phyloP scores from a whole-genome alignment of 2,888 invertebrate genomes.

The Meiosimyza decipiens region DNA sequence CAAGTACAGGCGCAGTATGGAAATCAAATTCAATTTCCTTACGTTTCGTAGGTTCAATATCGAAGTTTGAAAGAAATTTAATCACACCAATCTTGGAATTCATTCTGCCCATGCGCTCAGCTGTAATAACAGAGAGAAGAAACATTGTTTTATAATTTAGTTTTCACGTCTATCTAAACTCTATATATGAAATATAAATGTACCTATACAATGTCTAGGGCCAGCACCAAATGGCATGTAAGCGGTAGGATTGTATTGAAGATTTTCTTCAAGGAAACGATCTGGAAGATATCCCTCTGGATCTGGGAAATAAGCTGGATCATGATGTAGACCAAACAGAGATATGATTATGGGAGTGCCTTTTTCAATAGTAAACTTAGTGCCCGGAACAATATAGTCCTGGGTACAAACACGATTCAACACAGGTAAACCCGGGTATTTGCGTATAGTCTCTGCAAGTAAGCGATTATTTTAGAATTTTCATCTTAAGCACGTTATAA shows the following conservation, averaged over 20 bases:
- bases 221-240: conserved; percentile 66
- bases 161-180: no score
- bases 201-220: conserved; percentile 65
- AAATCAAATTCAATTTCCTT: conserved; percentile 49
- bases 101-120: conserved; percentile 50
- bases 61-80: conserved; percentile 47
- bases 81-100: conserved; percentile 49
- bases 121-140: conserved; percentile 35
- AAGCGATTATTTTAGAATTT: no score
- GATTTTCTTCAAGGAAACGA: conserved; percentile 56
- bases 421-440: conserved; percentile 65
- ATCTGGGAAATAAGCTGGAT: conserved; percentile 63
- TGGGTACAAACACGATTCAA: conserved; percentile 62
- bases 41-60: conserved; percentile 43
- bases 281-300: conserved; percentile 66
- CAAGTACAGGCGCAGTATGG: conserved; percentile 37
- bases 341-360: conserved; percentile 64
- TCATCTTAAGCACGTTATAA: no score
- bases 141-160: no score
- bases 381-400: conserved; percentile 46
- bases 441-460: conserved; percentile 59
- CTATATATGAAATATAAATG: background rate
- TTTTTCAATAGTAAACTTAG: conserved; percentile 55
- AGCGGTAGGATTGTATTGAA: conserved; percentile 54
- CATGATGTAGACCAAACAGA: conserved; percentile 62